These are phyloP conservation scores for Caenorhabditis sp. DNA, from an alignment of 2,888 invertebrate species.

Conservation along the genomic window DNA sequence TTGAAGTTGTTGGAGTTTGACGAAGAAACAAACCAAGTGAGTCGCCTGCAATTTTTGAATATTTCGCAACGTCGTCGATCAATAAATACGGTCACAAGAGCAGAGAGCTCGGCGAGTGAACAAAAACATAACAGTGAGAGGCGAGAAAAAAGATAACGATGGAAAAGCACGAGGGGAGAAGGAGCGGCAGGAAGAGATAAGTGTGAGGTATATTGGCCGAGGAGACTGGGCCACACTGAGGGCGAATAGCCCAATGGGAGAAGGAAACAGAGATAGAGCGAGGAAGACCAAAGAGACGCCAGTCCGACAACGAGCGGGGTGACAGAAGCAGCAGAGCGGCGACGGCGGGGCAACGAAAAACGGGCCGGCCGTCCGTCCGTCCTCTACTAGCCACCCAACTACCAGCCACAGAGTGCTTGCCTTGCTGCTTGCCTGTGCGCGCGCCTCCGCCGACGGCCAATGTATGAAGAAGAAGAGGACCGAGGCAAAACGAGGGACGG, in stretches of 20 bases:
- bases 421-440: slow-evolving; percentile 23
- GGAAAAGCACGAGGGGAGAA: too few species aligned
- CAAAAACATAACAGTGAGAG: slow-evolving; percentile 40
- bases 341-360: too few species aligned
- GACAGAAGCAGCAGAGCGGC: slow-evolving; percentile 9
- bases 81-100: slow-evolving; percentile 8
- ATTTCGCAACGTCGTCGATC: slow-evolving; percentile 16
- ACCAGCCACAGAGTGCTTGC: slow-evolving; percentile 41
- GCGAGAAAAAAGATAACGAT: too few species aligned
- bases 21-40: slow-evolving; percentile 43
- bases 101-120: neutral
- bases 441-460: slow-evolving; percentile 14
- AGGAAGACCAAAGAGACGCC: too few species aligned
- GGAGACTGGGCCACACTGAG: slow-evolving; percentile 11
- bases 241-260: neutral
- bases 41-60: slow-evolving; percentile 34
- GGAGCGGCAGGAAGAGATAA: neutral
- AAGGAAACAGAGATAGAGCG: slow-evolving; percentile 11
- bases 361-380: slow-evolving; percentile 25
- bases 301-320: neutral
- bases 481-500: slow-evolving; percentile 11
- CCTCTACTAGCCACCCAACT: slow-evolving; percentile 33
- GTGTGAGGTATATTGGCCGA: slow-evolving; percentile 24
- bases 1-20: slow-evolving; percentile 24
- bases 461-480: neutral